Percentiles rank a stretch among this genome's conserved stretches.
Conservation (phyloP, 2,888 invertebrate species). For the Entomobrya multifasciata region DNA sequence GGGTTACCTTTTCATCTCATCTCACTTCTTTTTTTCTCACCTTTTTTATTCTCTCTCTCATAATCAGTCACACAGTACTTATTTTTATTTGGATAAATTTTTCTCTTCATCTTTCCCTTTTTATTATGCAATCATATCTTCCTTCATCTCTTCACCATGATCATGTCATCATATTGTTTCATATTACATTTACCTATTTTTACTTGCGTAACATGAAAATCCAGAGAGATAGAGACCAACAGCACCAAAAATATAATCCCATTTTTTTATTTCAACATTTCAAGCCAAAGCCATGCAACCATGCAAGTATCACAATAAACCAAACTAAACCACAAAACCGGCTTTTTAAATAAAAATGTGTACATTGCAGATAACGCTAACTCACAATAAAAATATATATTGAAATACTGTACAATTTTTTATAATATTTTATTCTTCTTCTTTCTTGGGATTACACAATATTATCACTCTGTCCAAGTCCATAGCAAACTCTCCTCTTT, state of each 20-base stretch:
- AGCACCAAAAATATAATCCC: background rate
- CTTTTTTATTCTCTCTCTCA: conserved; percentile 22
- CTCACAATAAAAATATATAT: background rate
- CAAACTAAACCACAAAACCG: background rate
- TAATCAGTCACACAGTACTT: background rate
- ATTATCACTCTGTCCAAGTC: conserved; percentile 12
- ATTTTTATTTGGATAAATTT: too few species aligned
- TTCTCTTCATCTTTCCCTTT: too few species aligned
- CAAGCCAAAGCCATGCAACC: background rate
- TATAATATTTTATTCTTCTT: background rate
- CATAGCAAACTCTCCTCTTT: background rate
- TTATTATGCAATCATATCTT: conserved; percentile 14
- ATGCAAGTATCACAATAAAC: background rate
- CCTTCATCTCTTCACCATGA: background rate
- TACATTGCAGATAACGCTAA: background rate
- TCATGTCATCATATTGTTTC: too few species aligned
- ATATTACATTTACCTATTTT: too few species aligned
- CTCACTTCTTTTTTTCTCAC: conserved; percentile 4
- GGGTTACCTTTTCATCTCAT: background rate
- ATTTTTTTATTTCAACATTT: background rate
- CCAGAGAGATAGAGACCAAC: background rate
- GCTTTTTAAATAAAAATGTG: conserved; percentile 18
- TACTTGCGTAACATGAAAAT: background rate
- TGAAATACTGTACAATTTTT: too few species aligned
- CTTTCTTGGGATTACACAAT: conserved; percentile 29